Base-by-base conservation (phyloP, 2,888 invertebrate genomes). In the Axea sp. region DNA sequence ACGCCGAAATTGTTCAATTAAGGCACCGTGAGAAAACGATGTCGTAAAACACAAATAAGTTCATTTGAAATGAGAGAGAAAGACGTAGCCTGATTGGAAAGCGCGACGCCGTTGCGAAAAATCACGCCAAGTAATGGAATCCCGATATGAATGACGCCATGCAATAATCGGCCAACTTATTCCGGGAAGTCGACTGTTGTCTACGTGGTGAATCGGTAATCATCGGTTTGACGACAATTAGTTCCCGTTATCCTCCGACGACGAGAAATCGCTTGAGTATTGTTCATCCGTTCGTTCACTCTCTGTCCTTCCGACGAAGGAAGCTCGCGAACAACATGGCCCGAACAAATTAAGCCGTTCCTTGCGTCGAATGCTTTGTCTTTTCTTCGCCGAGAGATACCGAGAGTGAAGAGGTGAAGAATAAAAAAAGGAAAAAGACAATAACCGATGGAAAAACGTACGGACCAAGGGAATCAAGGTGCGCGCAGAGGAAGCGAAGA, bases 141-240 rank as follows among this genome's bases (percentile, higher is more conserved):
- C 68, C 35, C 74, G 53, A 64, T 74, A 53, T 65, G 69, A 74
- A 74, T 69, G 69, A 65, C 65, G 69, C 43, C 53, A 51, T 51
- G 49, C 59, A 60, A 60, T 69, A 53, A 69, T 60, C 45, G 31
- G 47, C 24, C 68, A n/a, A 9, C 43, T 57, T 43, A 68, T 74
- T 74, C 74, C 74, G 41, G 49, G 67, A 68, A 73, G 57, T 28
- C 15, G 37, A 24, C 35, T 22, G 17, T 39, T 35, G 67, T 68
- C 67, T 62, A 73, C 73, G 73, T 62, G 57, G 62, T 73, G 33
- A 73, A 73, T 73, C 73, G 68, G 73, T 73, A 73, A 73, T 74
- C 53, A 74, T 59, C 59, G 62, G 67, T 69, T 69, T 59, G 65
- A 65, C 51, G 65, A 53, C 69, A 53, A 74, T 74, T 74, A 69